Percentiles rank a stretch among this genome's conserved stretches.
phyloP scores from a whole-genome alignment of 2,113 vertebrate genomes.

The Coracopsis vasa region DNA sequence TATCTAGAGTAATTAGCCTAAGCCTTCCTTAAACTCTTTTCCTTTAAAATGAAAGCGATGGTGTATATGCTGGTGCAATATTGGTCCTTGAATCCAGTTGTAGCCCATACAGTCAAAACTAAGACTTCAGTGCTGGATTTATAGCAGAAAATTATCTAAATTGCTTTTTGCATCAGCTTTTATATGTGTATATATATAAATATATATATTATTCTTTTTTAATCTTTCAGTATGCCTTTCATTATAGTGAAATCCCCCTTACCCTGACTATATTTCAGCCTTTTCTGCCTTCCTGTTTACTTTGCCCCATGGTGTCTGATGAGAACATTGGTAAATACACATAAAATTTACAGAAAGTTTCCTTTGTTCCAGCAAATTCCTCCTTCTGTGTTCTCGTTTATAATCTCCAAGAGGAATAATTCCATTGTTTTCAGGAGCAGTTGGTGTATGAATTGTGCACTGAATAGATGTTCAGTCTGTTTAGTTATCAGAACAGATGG shows the following conservation, averaged over 20 bases:
- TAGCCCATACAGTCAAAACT: background rate
- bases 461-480: background rate
- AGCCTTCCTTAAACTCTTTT: background rate
- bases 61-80: background rate
- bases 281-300: background rate
- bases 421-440: background rate
- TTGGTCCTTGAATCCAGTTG: fast-evolving
- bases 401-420: background rate
- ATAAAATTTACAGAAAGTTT: background rate
- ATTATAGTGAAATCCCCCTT: background rate
- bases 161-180: background rate
- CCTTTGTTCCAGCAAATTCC: background rate
- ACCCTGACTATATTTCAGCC: background rate
- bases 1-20: background rate
- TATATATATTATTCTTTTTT: background rate
- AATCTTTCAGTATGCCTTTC: background rate
- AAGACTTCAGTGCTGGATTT: background rate
- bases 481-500: background rate
- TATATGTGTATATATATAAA: background rate
- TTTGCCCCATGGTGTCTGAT: background rate
- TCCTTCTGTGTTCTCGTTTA: background rate
- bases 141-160: background rate
- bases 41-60: background rate
- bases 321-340: background rate
- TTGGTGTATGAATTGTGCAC: background rate